Evolutionary conservation across 2,797 vertebrate species (phyloP), one percentile per base, ranked within the genome.

Genomic region (Onychomys torridus): DNA sequence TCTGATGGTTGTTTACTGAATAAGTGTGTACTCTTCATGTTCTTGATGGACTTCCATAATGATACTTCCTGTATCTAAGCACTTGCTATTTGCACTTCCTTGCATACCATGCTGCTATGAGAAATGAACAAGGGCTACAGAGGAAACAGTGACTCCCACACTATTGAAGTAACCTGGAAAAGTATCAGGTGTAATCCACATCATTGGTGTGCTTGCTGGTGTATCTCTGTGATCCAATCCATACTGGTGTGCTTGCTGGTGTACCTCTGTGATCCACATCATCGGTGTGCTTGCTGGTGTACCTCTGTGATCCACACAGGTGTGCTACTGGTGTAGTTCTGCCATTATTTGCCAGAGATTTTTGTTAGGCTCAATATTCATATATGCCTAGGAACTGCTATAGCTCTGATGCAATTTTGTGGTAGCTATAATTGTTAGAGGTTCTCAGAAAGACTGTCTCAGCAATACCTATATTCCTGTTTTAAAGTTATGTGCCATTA

Each of bases 101-200:
- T 97, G 79, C 84, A 95, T 59, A 90, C 79, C 76, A 49, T 96
- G 96, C 96, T 96, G 81, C 71, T 69, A 0, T 84, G 91, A 92
- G 86, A 91, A 85, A 89, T 29, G 90, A 83, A 90, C 67, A 91
- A 79, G 59, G 65, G 46, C 34, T 37, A 65, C 27, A 57, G 25
- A 94, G 82, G 81, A 52, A n/a, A 49, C 77, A 49, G 40, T 71
- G 78, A 83, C 52, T 87, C 67, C 69, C 89, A 21, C n/a, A 25
- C n/a, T 19, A 2, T 16, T 69, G 69, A 78, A 97, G 83, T 67
- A 79, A 37, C 9, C 5, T 37, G 81, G 21, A 83, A 76, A 49
- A 89, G 43, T 27, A 37, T 7, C 85, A 82, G 71, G 2, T 75
- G 27, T 92, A 79, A 88, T 65, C 63, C 37, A 23, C 7, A 69